Evolutionary conservation across 1,140 invertebrate species (phyloP).

Genomic region (Chironomus striatipennis): DNA sequence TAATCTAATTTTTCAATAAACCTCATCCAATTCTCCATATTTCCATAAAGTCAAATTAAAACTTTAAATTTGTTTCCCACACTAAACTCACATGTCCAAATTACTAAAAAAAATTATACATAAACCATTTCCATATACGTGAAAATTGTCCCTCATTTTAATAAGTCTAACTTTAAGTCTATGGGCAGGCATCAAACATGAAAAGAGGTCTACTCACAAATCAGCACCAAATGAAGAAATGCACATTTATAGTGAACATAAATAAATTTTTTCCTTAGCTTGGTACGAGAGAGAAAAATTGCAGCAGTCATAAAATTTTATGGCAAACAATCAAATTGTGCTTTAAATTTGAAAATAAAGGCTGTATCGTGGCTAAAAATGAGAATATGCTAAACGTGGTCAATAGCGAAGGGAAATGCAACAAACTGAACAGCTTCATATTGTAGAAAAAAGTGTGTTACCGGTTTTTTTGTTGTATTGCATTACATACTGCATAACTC

Average conservation of each 20-base stretch:
- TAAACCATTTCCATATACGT: background rate
- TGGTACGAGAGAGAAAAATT: background rate
- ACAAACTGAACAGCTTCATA: background rate
- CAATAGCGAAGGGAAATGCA: background rate
- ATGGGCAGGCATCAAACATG: background rate
- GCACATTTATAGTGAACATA: too few species aligned
- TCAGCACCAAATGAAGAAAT: too few species aligned
- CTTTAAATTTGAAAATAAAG: background rate
- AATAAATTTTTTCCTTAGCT: too few species aligned
- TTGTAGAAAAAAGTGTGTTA: background rate
- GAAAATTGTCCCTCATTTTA: background rate
- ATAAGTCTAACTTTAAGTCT: background rate
- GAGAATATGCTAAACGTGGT: background rate
- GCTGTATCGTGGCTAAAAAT: too few species aligned
- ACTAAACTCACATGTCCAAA: too few species aligned
- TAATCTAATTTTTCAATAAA: too few species aligned
- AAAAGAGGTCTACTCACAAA: too few species aligned
- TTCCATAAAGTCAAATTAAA: too few species aligned
- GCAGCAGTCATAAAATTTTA: constrained; percentile 1
- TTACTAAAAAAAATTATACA: too few species aligned
- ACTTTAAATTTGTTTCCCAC: too few species aligned
- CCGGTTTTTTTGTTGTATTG: background rate
- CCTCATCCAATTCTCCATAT: too few species aligned
- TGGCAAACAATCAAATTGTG: constrained; percentile 12
- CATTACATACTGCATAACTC: too few species aligned